These are phyloP conservation scores for Machimus atricapillus DNA, from an alignment of 2,888 invertebrate genomes.

Conservation along the genomic window DNA sequence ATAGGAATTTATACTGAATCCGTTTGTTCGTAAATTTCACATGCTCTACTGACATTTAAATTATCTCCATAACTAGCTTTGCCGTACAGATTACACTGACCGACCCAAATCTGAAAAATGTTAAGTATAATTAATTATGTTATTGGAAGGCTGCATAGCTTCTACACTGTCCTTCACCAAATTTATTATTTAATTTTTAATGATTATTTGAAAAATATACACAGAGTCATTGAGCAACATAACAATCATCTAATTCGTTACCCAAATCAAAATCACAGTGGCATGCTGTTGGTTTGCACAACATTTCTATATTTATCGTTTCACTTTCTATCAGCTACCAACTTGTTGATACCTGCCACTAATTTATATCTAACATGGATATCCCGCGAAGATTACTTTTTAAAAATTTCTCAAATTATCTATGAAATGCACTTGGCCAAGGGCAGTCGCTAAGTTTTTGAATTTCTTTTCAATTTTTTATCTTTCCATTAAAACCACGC, in stretches of 20 bases:
- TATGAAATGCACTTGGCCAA: slow-evolving; percentile 8
- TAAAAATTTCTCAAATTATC: background rate
- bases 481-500: background rate
- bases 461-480: background rate
- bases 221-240: background rate
- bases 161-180: background rate
- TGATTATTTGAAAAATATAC: background rate
- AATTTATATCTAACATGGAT: background rate
- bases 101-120: background rate
- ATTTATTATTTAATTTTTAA: background rate
- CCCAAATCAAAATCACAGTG: background rate
- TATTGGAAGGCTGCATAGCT: background rate
- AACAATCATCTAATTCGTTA: background rate
- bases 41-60: background rate
- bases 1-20: background rate
- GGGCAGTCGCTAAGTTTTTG: background rate
- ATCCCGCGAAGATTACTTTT: background rate
- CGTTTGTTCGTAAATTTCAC: background rate
- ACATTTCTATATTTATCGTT: background rate
- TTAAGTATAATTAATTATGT: background rate
- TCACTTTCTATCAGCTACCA: background rate
- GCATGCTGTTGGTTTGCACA: background rate
- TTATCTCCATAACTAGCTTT: background rate
- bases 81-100: background rate
- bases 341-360: background rate